A percentile compares a stretch with the other conserved stretches of the same genome.
phyloP scores from a whole-genome alignment of 2,888 invertebrate genomes.

The Autographa gamma region DNA sequence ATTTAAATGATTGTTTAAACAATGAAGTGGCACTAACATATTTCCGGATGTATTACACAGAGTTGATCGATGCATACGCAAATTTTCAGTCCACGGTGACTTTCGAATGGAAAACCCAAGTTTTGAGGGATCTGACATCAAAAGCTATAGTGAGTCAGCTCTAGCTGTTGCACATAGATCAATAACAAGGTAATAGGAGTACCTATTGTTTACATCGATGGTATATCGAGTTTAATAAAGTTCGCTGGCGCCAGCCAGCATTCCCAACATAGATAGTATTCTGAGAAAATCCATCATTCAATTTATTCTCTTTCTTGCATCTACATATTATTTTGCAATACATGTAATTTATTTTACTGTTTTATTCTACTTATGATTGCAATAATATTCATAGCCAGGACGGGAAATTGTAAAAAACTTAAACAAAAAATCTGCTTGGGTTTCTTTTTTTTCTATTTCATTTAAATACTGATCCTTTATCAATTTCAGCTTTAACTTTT shows the following conservation, averaged over 20 bases:
- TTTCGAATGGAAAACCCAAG: background rate
- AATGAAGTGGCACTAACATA: background rate
- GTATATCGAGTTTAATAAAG: constrained; percentile 1
- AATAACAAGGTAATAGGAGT: background rate
- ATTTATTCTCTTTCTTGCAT: background rate
- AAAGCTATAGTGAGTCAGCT: background rate
- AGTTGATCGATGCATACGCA: background rate
- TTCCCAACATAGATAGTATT: background rate
- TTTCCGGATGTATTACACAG: background rate
- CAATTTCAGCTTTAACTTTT: no score
- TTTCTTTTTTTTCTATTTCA: no score
- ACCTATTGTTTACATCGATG: constrained; percentile 4
- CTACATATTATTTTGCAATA: background rate
- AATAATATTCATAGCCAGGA: no score
- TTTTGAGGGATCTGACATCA: background rate
- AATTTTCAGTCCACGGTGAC: background rate
- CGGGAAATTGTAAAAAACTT: no score
- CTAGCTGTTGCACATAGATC: background rate
- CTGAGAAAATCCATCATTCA: background rate
- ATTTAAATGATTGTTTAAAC: background rate
- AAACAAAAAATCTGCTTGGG: no score
- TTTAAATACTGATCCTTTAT: no score
- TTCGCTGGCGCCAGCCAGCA: background rate
- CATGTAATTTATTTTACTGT: background rate
- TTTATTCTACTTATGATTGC: no score